Base-by-base conservation (phyloP, 2,888 invertebrate species). In the Eubasilissa splendida region DNA sequence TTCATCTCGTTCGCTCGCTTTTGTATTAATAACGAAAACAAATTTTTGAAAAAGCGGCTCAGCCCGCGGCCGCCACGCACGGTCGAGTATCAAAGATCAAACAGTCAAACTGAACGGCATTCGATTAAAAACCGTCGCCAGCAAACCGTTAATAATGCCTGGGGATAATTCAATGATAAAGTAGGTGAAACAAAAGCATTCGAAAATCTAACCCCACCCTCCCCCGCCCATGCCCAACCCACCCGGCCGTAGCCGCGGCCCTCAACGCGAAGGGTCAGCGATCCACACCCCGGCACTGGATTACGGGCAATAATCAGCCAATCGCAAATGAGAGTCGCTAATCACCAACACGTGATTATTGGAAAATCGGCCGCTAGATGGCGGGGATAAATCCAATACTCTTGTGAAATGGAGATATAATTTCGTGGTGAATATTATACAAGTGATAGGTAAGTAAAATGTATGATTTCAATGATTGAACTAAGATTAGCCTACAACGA, bases 101-200 rank as follows among this genome's bases (percentile, higher is more conserved):
- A 80, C 77, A 70, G 56, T 70, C 76, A 50, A 59, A 80, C 65
- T 77, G 52, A 74, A 65, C 65, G 75, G 54, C 58, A 81, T 78
- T 81, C 77, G 74, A 81, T 81, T 81, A 81, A 77, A 81, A 81
- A 75, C 74, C 80, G 80, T 66, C 74, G 66, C 68, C 74, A 77
- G 50, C 80, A 81, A 81, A 81, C 74, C 80, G 80, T 81, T 77
- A 75, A 77, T 77, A 81, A 81, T 78, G 58, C 74, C 76, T 33
- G 12, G 14, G 77, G 77, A 81, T 78, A 75, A 81, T 77, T 74
- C 80, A 50, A 76, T 80, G 73, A 76, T 80, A 76, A 79, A 79
- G 65, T 68, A 66, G 59, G n/a, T 59, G 50, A 79, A 79, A 79
- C 74, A 79, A 79, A 78, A 74, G 79, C 79, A 31, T 42, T 63